phyloP scores from a whole-genome alignment of 2,113 vertebrate genomes.

The Rhinoderma darwinii region DNA sequence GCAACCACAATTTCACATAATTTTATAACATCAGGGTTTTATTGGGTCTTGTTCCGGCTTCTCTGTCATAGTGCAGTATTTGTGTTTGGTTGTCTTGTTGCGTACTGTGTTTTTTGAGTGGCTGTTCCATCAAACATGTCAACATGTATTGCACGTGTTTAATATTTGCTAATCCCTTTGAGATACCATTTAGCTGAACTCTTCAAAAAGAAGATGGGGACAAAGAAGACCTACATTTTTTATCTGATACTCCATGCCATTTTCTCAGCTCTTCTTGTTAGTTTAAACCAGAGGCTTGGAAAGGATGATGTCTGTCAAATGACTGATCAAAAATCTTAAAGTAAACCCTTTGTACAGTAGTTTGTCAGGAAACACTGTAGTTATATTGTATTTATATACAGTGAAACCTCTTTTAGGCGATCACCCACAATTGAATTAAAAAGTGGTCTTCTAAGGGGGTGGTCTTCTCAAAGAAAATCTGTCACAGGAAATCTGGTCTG shows the following conservation, averaged over 20 bases:
- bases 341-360: not conserved
- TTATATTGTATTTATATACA: not conserved
- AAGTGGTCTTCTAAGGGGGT: too few relatives aligned
- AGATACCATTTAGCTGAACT: slow-evolving; percentile 16
- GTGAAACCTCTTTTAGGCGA: too few relatives aligned
- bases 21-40: not conserved
- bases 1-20: not conserved
- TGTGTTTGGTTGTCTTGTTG: slow-evolving; percentile 48
- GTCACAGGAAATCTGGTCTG: too few relatives aligned
- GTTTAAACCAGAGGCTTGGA: slow-evolving; percentile 5
- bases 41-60: not conserved
- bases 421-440: too few relatives aligned
- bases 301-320: slow-evolving; percentile 23
- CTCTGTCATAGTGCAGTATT: not conserved
- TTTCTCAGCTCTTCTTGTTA: slow-evolving; percentile 38
- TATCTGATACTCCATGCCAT: slow-evolving; percentile 20
- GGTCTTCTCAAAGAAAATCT: too few relatives aligned
- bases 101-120: slow-evolving; percentile 49
- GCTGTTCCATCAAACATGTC: slow-evolving; percentile 51
- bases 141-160: slow-evolving; percentile 45
- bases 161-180: slow-evolving; percentile 31
- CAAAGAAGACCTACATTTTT: not conserved
- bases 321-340: slow-evolving; percentile 6
- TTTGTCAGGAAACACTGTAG: not conserved
- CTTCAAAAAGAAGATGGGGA: slow-evolving; percentile 22